Evolutionary conservation across 1,140 invertebrate species (phyloP), one percentile per base, ranked within the genome.

Genomic region (Galendromus occidentalis): DNA sequence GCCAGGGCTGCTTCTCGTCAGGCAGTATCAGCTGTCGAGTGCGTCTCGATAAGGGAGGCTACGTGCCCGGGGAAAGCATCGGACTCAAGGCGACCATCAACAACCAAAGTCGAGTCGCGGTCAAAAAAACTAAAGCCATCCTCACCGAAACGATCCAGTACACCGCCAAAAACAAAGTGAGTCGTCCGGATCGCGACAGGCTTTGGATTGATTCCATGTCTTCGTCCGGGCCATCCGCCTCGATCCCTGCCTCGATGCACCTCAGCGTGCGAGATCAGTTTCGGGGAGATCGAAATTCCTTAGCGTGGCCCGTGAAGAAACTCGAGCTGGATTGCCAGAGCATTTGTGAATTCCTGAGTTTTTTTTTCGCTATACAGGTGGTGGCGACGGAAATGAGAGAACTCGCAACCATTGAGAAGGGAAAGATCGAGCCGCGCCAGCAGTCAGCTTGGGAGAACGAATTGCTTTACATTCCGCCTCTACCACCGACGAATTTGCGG

Each of bases 401-500:
- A 76, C 76, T 94, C 70, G 86, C 88, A 1, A 83, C 85, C 12
- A 78, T 91, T 45, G 81, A 81, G 25, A 81, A 86, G 69, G 89
- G 89, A 6, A 89, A 89, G 77, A 86, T 91, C 64, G 81, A 85
- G 64, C 82, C 87, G 0, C 86, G 86, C 5, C 84, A 84, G 69
- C 82, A 81, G 44, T 87, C 90, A 73, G 84, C 87, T 75, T 95
- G 89, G 89, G 81, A 84, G 45, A 87, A 86, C 73, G 89, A 93
- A 76, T 84, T 89, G 74, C 82, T 95, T 59, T 90, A 91, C 74
- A 88, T 96, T 66, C 91, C 92, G 66, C 89, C 92, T 20, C 77
- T 96, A 68, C 91, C 91, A 51, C 93, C 93, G 12, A 95, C 91
- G 22, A 91, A 93, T 79, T 79, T 96, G n/a, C 80, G 90, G 68